phyloP scores from a whole-genome alignment of 2,888 invertebrate species.

The Nephrotoma flavescens region DNA sequence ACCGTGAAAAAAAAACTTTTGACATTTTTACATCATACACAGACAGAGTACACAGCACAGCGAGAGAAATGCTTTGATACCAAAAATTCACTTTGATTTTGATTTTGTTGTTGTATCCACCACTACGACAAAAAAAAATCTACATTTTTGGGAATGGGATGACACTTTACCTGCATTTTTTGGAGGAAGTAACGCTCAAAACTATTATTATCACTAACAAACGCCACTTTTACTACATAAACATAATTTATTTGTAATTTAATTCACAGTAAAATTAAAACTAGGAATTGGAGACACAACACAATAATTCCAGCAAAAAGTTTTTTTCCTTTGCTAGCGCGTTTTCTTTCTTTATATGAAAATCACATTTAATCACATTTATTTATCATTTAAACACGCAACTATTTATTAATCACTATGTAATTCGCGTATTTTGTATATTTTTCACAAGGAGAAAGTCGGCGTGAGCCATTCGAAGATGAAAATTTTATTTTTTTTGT shows the following conservation, averaged over 20 bases:
- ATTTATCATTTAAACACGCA: neutral
- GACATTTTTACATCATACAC: neutral
- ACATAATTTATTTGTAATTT: neutral
- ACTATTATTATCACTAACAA: slow-evolving; percentile 29
- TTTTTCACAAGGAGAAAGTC: slow-evolving; percentile 2
- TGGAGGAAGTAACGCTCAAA: slow-evolving; percentile 30
- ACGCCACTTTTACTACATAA: slow-evolving; percentile 27
- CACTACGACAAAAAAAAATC: neutral
- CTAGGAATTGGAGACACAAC: neutral
- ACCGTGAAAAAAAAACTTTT: neutral
- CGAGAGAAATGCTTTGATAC: neutral
- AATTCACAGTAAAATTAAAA: neutral
- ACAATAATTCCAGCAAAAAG: neutral
- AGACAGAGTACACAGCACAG: neutral
- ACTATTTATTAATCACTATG: neutral
- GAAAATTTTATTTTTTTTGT: neutral
- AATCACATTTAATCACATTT: neutral
- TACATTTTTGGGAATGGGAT: neutral
- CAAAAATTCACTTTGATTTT: neutral
- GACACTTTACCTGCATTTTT: slow-evolving; percentile 26
- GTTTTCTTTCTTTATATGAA: neutral
- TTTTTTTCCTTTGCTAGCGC: neutral
- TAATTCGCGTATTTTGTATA: neutral
- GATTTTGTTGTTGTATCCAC: neutral
- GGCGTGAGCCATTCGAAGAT: slow-evolving; percentile 1